Conservation (phyloP, 1,140 invertebrate species). For the Eciton burchellii region DNA sequence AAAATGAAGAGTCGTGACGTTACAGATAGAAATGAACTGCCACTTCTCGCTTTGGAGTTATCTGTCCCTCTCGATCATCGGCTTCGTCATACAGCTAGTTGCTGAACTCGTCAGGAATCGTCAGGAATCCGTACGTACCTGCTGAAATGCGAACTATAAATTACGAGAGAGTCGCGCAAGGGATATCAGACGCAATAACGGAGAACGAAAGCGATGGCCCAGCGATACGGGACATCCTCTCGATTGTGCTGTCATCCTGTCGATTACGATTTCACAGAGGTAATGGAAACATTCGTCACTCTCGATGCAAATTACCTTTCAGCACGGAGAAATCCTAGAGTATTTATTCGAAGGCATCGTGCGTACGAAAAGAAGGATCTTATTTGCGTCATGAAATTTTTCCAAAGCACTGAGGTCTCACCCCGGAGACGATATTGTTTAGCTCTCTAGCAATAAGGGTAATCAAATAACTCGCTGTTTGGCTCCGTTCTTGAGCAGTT, state of each 20-base stretch:
- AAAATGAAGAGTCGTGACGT: constrained; percentile 6
- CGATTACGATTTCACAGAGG: too few relatives aligned
- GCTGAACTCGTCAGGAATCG: constrained; percentile 5
- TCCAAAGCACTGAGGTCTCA: background rate
- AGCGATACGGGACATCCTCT: background rate
- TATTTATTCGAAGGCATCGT: too few relatives aligned
- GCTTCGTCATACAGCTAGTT: constrained; percentile 4
- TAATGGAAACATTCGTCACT: background rate
- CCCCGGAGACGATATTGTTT: background rate
- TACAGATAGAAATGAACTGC: background rate
- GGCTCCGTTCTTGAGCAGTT: background rate
- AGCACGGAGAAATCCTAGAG: too few relatives aligned
- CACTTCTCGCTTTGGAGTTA: constrained; percentile 35
- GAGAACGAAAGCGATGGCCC: background rate
- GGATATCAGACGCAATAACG: background rate
- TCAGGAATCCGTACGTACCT: constrained; percentile 29
- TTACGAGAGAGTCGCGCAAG: constrained; percentile 7
- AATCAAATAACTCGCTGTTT: background rate
- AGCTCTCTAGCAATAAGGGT: background rate
- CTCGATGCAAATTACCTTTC: too few relatives aligned
- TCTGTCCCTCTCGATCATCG: constrained; percentile 32
- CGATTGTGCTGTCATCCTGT: background rate
- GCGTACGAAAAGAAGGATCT: background rate
- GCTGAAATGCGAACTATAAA: constrained; percentile 35
- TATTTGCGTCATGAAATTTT: background rate